Evolutionary conservation across 2,113 vertebrate genomes (phyloP), one percentile per base, ranked within the genome.

Genomic region (Alosa alosa): DNA sequence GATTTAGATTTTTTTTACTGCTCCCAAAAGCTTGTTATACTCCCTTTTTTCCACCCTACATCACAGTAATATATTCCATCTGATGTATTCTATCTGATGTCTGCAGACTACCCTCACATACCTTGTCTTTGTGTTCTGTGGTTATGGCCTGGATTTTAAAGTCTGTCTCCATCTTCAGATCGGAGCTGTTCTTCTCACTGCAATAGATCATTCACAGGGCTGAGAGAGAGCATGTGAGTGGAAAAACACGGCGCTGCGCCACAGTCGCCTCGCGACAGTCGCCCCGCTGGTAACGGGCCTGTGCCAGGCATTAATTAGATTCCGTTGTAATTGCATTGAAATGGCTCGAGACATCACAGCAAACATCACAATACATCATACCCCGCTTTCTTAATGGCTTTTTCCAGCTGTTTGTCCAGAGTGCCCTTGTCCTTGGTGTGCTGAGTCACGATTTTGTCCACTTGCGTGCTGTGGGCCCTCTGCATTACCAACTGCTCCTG

Each of bases 121-220:
- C 98, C 97, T 99, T 99, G 86, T 95, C 95, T 95, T 99, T 99
- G 94, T 99, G 97, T 93, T 99, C 97, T 41, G 96, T 94, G 81
- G 93, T 94, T 88, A 99, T 86, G 0, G 95, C 96, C 92, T 99
- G 97, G 92, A 98, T 96, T 94, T 98, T 99, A 90, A 96, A 96
- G 94, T 99, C 98, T 0, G 96, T 97, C 96, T 99, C 97, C 93
- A 98, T 99, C 94, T 97, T 98, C 93, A 97, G 91, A 93, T 99
- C 97, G 55, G 97, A 95, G 91, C 97, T 98, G 95, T 96, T 97
- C 91, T 94, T 98, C 95, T 97, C 98, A 89, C 98, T 99, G 93
- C 89, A 91, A 75, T 88, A 83, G 41, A 89, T 86, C 72, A 49
- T 64, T 64, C 4, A n/a, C 6, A n/a, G 22, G n/a, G 13, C 11